These are phyloP conservation scores for Mormyrops attenuatus DNA, from an alignment of 2,797 vertebrate genomes.

Conservation along the genomic window DNA sequence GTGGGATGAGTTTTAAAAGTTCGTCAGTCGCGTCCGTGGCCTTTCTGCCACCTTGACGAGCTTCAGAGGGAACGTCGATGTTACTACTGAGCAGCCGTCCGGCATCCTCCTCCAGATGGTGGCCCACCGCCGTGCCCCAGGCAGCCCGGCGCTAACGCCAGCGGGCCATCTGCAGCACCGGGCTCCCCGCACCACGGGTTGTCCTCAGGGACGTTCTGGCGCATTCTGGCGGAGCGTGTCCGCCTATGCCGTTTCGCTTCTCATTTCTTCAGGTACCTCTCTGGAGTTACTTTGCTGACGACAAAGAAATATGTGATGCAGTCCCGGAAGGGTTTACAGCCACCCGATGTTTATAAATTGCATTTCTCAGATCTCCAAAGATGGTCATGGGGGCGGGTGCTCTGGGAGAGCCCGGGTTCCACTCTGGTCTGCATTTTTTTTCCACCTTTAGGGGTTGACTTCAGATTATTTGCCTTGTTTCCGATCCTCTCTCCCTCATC, in stretches of 20 bases:
- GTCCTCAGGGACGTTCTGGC: conserved; percentile 40
- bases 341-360: background rate
- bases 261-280: background rate
- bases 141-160: conserved; percentile 31
- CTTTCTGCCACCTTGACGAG: background rate
- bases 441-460: background rate
- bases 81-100: background rate
- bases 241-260: conserved; percentile 29
- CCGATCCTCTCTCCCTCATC: background rate
- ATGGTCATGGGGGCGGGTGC: no score
- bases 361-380: background rate
- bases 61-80: background rate
- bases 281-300: background rate
- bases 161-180: conserved; percentile 42
- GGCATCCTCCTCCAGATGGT: background rate
- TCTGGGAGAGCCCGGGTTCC: background rate
- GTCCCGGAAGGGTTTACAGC: background rate
- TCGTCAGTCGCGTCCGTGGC: background rate
- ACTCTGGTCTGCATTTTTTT: background rate
- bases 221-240: conserved; percentile 29
- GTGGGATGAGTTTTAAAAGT: background rate
- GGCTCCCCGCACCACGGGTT: conserved; percentile 34
- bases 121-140: background rate
- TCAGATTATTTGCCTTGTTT: background rate
- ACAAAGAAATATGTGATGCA: background rate